Percentiles rank a stretch among this genome's conserved stretches.
Conservation (phyloP, 2,888 invertebrate genomes). For the Ptilodon capucinus region DNA sequence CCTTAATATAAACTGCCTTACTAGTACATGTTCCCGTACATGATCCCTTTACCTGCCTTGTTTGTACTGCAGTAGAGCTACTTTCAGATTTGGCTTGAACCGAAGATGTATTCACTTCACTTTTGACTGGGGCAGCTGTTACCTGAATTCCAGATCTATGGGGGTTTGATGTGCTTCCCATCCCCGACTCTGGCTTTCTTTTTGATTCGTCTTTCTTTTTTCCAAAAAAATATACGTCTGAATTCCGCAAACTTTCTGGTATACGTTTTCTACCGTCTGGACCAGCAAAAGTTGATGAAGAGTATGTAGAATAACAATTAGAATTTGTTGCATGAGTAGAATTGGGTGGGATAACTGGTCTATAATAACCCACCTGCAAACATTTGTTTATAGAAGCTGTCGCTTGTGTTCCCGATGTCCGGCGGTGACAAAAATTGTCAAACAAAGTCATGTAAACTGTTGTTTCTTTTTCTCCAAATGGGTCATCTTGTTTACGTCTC, state of each 20-base stretch:
- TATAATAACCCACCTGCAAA: conserved; percentile 51
- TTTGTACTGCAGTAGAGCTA: conserved; percentile 37
- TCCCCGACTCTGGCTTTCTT: conserved; percentile 41
- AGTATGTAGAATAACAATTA: conserved; percentile 35
- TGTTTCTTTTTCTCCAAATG: conserved; percentile 51
- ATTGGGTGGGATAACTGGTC: conserved; percentile 3
- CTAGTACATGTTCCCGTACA: conserved; percentile 37
- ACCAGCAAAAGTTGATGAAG: conserved; percentile 27
- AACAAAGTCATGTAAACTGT: conserved; percentile 62
- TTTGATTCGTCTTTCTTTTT: conserved; percentile 44
- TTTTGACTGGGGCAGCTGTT: conserved; percentile 15
- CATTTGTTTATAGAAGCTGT: conserved; percentile 74
- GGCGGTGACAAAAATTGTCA: conserved; percentile 39
- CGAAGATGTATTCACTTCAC: conserved; percentile 13
- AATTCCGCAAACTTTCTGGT: conserved; percentile 28
- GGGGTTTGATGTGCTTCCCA: conserved; percentile 46
- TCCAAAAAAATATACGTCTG: conserved; percentile 63
- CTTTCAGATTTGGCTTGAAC: conserved; percentile 26
- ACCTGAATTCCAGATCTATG: conserved; percentile 13
- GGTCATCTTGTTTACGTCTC: conserved; percentile 10
- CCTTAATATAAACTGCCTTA: conserved; percentile 58
- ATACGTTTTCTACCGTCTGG: conserved; percentile 17
- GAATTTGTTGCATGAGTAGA: conserved; percentile 20
- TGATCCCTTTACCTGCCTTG: conserved; percentile 30
- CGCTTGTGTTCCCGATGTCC: conserved; percentile 66